Evolutionary conservation across 1,140 invertebrate genomes (phyloP).

Genomic region (Achatina immaculata): DNA sequence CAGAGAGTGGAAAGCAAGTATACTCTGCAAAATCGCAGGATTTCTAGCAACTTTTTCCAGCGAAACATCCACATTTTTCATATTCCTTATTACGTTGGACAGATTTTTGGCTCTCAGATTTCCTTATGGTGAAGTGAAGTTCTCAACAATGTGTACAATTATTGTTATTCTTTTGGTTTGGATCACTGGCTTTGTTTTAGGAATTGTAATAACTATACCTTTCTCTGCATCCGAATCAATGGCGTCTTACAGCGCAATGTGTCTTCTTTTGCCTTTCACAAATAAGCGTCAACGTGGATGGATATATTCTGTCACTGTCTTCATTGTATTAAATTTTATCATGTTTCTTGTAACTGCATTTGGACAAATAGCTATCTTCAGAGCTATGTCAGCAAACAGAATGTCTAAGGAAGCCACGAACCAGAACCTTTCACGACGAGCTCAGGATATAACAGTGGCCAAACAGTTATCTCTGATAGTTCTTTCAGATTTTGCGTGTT

Average conservation of each 20-base stretch:
- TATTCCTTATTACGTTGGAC: constrained; percentile 52
- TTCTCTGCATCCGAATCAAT: constrained; percentile 39
- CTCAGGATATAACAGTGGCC: constrained; percentile 53
- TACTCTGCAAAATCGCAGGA: constrained; percentile 57
- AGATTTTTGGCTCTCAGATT: constrained; percentile 52
- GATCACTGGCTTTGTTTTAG: neutral
- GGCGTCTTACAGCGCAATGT: constrained; percentile 20
- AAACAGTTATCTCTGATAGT: constrained; percentile 48
- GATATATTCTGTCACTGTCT: constrained; percentile 34
- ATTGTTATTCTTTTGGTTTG: neutral
- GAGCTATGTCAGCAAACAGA: neutral
- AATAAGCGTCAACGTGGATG: neutral
- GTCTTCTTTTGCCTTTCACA: constrained; percentile 35
- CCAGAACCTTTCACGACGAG: constrained; percentile 30
- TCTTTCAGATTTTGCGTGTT: constrained; percentile 48
- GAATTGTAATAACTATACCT: neutral
- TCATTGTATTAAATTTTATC: constrained; percentile 39
- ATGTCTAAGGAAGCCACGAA: constrained; percentile 7
- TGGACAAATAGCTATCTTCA: constrained; percentile 28
- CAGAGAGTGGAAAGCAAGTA: constrained; percentile 48
- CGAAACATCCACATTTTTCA: constrained; percentile 39
- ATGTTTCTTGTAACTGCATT: constrained; percentile 32
- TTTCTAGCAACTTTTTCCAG: constrained; percentile 53
- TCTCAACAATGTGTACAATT: neutral
- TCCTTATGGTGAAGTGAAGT: constrained; percentile 46